phyloP scores from a whole-genome alignment of 1,140 invertebrate species.

The Neodiprion pinetum region DNA sequence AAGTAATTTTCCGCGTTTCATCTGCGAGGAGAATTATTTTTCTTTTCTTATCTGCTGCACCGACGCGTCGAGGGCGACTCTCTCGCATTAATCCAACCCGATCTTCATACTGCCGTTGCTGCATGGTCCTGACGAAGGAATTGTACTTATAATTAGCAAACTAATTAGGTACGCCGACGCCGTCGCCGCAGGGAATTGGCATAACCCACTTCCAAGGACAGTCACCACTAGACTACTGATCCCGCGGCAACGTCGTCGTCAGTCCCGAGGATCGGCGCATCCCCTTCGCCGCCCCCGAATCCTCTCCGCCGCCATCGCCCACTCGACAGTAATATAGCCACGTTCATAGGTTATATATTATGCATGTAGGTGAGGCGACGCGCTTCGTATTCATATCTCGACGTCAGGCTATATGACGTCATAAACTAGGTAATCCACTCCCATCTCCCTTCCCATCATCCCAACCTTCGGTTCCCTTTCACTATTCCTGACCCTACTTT shows the following conservation, averaged over 20 bases:
- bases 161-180: background rate
- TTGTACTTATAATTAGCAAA: background rate
- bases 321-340: conserved; percentile 21
- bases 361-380: conserved; percentile 21
- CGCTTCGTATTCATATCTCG: conserved; percentile 27
- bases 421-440: conserved; percentile 25
- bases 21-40: too few relatives aligned
- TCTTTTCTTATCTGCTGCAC: too few relatives aligned
- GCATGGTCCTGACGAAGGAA: background rate
- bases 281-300: background rate
- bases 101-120: too few relatives aligned
- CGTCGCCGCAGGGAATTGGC: background rate
- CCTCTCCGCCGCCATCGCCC: background rate
- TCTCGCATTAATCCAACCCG: too few relatives aligned
- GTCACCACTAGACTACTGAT: background rate
- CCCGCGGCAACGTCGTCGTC: background rate
- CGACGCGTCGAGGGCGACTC: too few relatives aligned
- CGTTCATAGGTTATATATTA: conserved; percentile 31
- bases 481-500: too few relatives aligned
- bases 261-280: background rate
- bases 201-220: background rate
- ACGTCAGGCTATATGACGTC: conserved; percentile 17
- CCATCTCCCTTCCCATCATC: background rate
- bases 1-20: too few relatives aligned
- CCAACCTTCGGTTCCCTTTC: background rate